Percentiles rank a stretch among this genome's conserved stretches.
phyloP scores from a whole-genome alignment of 2,888 invertebrate species.

The Aricia artaxerxes region DNA sequence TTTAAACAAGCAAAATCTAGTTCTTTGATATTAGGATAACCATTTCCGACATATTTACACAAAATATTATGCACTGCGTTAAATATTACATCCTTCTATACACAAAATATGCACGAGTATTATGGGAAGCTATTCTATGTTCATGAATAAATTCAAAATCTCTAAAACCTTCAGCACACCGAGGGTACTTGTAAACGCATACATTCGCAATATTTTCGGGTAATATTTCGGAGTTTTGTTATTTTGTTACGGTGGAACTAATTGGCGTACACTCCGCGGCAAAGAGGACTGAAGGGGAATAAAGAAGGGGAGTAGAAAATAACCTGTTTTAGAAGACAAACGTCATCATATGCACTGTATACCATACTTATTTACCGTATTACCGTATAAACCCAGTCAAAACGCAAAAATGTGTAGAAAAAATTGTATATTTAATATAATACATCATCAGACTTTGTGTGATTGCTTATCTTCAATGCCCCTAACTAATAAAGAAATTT shows the following conservation, averaged over 20 bases:
- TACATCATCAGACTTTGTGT: no score
- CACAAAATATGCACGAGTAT: neutral
- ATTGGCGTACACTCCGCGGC: neutral
- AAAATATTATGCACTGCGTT: neutral
- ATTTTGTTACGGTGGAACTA: neutral
- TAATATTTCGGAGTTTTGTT: neutral
- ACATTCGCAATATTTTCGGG: conserved; percentile 1
- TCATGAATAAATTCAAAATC: conserved; percentile 17
- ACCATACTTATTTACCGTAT: no score
- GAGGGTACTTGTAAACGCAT: neutral
- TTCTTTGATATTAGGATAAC: neutral
- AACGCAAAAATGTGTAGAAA: no score
- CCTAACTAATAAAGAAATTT: no score
- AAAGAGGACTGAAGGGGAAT: neutral
- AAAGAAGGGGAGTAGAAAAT: neutral
- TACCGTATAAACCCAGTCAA: no score
- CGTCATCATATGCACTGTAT: no score
- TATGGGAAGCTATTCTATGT: conserved; percentile 1
- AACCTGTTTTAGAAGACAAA: no score
- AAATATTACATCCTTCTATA: neutral
- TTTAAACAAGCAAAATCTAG: no score
- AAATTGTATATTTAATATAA: no score
- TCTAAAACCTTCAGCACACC: neutral
- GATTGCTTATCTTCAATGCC: no score
- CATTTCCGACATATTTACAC: neutral